Base-by-base conservation (phyloP, 2,113 vertebrate genomes). In the Pitta sordida region DNA sequence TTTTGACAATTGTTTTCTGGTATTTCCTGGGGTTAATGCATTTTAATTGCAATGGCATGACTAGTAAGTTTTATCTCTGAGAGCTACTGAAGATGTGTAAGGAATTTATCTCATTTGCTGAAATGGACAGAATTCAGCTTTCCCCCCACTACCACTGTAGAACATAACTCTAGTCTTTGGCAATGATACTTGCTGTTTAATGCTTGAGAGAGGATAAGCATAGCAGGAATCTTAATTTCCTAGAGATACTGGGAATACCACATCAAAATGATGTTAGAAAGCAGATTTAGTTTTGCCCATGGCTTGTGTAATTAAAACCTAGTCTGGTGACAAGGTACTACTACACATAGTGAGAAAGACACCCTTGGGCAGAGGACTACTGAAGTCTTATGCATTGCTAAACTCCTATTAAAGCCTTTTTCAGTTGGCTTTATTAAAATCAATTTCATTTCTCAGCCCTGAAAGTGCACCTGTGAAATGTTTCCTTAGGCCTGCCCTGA, bases 301-400 rank as follows among this genome's bases (percentile, higher is more conserved):
- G 83, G 90, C 90, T 90, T 9, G 3, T 94, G 94, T 95, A 96
- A 96, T 96, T 95, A 96, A 96, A 95, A 90, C 64, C 60, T 93
- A 90, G 90, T 79, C 64, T 83, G 68, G 52, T 93, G 83, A 88
- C 83, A 86, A 71, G 37, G 79, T 96, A 73, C 43, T 83, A 69
- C 53, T 83, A 74, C 53, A n/a, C 34, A 43, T 3, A 81, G 2
- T 81, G 46, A 90, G 84, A 90, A 96, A 94, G 80, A 77, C 26
- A 80, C 71, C 88, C 80, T 44, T 83, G 83, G 76, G 90, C 83
- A 94, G 68, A 86, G 22, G 64, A 70, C 90, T 81, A 44, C 75
- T 90, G 56, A 86, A 81, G 83, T 59, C 75, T 85, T 91, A 65
- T 68, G 39, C 69, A 52, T 89, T 7, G 9, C 74, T 94, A 23